Evolutionary conservation across 2,113 vertebrate species (phyloP).

Genomic region (Anguilla rostrata): DNA sequence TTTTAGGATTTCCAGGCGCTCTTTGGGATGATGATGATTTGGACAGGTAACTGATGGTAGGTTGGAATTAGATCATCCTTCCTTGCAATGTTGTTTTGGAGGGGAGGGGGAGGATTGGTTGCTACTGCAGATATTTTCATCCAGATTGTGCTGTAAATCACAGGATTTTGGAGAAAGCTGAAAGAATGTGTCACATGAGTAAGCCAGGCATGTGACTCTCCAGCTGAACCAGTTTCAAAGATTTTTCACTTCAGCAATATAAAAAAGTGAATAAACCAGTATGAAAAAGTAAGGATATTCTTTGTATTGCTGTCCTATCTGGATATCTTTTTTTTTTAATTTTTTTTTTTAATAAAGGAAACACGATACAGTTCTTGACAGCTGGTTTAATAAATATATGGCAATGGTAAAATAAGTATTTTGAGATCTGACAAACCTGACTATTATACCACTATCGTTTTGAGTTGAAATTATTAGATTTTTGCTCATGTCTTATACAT

Average conservation of each 20-base stretch:
- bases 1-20: slow-evolving; percentile 31
- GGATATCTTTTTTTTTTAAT: neutral
- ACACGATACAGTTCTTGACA: neutral
- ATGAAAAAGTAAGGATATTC: neutral
- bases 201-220: neutral
- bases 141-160: slow-evolving; percentile 17
- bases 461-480: neutral
- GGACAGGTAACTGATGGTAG: slow-evolving; percentile 59
- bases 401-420: neutral
- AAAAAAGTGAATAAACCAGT: neutral
- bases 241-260: neutral
- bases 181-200: slow-evolving; percentile 5
- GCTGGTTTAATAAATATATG: neutral
- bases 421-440: neutral
- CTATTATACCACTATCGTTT: neutral
- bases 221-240: neutral
- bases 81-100: slow-evolving; percentile 61
- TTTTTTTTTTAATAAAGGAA: neutral
- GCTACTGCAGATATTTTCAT: slow-evolving; percentile 1
- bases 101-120: slow-evolving; percentile 17
- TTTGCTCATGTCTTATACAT: neutral
- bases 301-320: neutral
- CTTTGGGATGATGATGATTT: slow-evolving; percentile 33
- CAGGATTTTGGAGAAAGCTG: slow-evolving; percentile 13
- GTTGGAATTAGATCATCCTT: slow-evolving; percentile 79